A percentile compares a stretch with the other conserved stretches of the same genome.
phyloP scores from a whole-genome alignment of 2,113 vertebrate species.

The Murina feae region DNA sequence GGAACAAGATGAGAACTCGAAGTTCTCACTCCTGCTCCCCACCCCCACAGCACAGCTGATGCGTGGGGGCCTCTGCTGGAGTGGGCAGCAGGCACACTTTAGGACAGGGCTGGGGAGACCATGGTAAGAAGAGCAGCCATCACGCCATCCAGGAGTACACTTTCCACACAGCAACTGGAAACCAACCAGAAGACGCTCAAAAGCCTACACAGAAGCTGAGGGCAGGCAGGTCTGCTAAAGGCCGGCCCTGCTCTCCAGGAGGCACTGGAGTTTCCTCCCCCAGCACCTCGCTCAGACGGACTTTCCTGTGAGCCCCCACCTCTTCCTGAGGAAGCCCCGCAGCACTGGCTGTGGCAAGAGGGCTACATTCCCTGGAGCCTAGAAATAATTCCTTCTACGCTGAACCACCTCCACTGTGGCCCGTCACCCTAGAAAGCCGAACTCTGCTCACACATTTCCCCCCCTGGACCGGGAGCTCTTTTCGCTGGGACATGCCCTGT shows the following conservation, averaged over 20 bases:
- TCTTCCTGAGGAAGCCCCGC: not conserved
- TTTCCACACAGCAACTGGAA: not conserved
- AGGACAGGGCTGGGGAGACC: not conserved
- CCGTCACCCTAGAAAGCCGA: accelerated
- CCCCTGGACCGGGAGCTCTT: not conserved
- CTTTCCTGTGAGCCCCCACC: not conserved
- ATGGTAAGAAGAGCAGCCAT: not conserved
- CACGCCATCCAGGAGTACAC: not conserved
- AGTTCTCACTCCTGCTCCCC: not conserved
- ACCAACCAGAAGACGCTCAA: not conserved
- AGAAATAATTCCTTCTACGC: not conserved
- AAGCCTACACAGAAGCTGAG: not conserved
- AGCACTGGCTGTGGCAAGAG: not conserved
- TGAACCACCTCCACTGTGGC: not conserved
- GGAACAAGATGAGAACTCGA: not conserved
- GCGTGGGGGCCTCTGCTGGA: not conserved
- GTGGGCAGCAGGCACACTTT: not conserved
- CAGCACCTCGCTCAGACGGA: not conserved
- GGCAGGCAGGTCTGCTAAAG: not conserved
- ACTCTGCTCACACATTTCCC: not conserved
- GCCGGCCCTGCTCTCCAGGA: not conserved
- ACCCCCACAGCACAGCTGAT: accelerated
- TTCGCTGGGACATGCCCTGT: not conserved
- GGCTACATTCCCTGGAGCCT: not conserved
- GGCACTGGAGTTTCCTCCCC: not conserved